Percentiles rank a stretch among this genome's conserved stretches.
Evolutionary conservation across 2,113 vertebrate genomes (phyloP).

Genomic region (Periophthalmus modestus): DNA sequence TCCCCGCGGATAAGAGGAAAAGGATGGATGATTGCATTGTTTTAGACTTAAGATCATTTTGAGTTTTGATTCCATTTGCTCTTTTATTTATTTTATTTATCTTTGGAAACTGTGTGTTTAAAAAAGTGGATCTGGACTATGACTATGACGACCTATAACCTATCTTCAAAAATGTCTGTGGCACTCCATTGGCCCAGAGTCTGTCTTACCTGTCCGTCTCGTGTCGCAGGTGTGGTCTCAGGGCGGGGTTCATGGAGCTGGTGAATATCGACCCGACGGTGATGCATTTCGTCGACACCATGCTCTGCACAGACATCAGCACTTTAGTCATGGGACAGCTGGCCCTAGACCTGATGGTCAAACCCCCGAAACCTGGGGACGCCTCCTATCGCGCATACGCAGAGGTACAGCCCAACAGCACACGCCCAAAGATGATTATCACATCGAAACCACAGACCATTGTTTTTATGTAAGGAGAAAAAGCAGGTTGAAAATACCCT

Average conservation of each 20-base stretch:
- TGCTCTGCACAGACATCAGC: conserved; percentile 44
- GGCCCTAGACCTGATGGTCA: conserved; percentile 64
- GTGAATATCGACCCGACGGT: conserved; percentile 68
- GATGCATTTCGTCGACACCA: conserved; percentile 23
- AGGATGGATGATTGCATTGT: no score
- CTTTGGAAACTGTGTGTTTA: no score
- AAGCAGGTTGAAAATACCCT: conserved; percentile 33
- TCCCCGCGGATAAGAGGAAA: no score
- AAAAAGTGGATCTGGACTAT: no score
- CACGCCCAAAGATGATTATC: not conserved
- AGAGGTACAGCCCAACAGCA: conserved; percentile 31
- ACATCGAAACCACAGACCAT: not conserved
- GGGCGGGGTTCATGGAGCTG: conserved; percentile 73
- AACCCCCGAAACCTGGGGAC: conserved; percentile 60
- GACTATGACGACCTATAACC: not conserved
- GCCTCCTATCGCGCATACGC: conserved; percentile 46
- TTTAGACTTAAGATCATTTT: no score
- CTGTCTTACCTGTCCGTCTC: not conserved
- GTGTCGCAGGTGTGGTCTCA: conserved; percentile 65
- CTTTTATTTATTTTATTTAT: no score
- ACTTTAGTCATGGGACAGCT: conserved; percentile 64
- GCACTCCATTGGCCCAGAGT: not conserved
- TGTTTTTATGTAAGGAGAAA: conserved; percentile 47
- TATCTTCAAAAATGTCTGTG: not conserved
- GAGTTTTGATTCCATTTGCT: no score